Evolutionary conservation across 1,140 invertebrate genomes (phyloP).

Genomic region (Drosophila orena): DNA sequence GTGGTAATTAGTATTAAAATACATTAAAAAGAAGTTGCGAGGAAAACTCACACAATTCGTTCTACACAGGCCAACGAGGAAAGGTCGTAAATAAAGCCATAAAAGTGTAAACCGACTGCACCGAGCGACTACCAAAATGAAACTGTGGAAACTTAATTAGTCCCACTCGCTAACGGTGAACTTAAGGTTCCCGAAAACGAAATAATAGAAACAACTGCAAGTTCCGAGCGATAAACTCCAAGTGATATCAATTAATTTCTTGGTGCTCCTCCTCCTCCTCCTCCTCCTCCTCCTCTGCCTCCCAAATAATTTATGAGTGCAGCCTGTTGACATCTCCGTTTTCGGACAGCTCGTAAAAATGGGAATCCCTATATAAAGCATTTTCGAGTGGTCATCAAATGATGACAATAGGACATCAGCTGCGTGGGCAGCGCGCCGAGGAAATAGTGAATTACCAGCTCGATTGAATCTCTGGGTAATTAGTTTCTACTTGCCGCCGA

Average conservation of each 20-base stretch:
- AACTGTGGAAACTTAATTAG: constrained; percentile 81
- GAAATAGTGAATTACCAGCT: constrained; percentile 61
- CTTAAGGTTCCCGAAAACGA: constrained; percentile 4
- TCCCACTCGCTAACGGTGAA: constrained; percentile 52
- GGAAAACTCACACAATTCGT: constrained; percentile 73
- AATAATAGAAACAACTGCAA: constrained; percentile 42
- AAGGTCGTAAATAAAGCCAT: constrained; percentile 78
- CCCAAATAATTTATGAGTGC: constrained; percentile 71
- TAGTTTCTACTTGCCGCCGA: constrained; percentile 42
- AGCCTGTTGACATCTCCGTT: constrained; percentile 73
- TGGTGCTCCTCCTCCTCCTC: too few species aligned
- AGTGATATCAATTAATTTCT: constrained; percentile 75
- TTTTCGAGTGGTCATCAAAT: constrained; percentile 56
- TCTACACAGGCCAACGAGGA: constrained; percentile 23
- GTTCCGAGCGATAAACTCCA: constrained; percentile 57
- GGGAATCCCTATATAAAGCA: constrained; percentile 1
- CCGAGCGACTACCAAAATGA: constrained; percentile 48
- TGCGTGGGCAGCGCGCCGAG: constrained; percentile 24
- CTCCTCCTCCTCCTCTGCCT: too few species aligned
- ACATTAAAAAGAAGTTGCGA: constrained; percentile 74
- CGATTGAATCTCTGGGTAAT: constrained; percentile 67
- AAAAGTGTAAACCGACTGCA: constrained; percentile 75
- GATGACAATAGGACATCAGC: constrained; percentile 34
- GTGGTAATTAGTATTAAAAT: constrained; percentile 83
- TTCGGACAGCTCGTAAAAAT: constrained; percentile 70